phyloP scores from a whole-genome alignment of 2,113 vertebrate genomes.

The Gavialis gangeticus region DNA sequence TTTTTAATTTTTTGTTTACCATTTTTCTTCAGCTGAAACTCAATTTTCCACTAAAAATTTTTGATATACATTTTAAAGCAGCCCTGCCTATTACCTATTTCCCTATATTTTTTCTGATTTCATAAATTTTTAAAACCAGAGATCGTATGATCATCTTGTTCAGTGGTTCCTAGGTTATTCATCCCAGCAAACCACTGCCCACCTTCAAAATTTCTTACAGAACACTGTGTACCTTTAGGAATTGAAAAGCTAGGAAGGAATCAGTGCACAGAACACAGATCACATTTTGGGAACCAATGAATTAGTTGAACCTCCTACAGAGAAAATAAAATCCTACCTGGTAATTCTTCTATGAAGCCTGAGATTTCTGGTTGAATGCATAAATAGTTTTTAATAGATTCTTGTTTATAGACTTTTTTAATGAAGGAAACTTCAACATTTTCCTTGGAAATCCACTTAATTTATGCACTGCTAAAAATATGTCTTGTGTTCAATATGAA shows the following conservation, averaged over 20 bases:
- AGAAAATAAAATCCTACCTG: slow-evolving; percentile 67
- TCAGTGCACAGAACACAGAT: too few relatives aligned
- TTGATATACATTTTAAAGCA: background rate
- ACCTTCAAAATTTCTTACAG: too few relatives aligned
- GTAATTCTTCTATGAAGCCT: slow-evolving; percentile 31
- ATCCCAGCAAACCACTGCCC: too few relatives aligned
- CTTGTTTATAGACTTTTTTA: slow-evolving; percentile 35
- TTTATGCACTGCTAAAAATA: slow-evolving; percentile 46
- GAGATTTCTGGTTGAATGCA: slow-evolving; percentile 55
- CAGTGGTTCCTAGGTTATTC: too few relatives aligned
- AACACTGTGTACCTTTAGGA: too few relatives aligned
- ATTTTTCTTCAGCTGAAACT: background rate
- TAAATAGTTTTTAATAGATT: slow-evolving; percentile 42
- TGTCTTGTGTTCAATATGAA: background rate
- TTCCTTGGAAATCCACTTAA: slow-evolving; percentile 42
- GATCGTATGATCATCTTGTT: too few relatives aligned
- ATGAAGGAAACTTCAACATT: slow-evolving; percentile 14
- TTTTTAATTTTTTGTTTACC: too few relatives aligned
- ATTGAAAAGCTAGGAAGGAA: too few relatives aligned
- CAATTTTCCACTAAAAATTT: background rate
- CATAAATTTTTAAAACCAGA: background rate
- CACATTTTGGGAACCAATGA: too few relatives aligned
- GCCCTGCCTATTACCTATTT: accelerated
- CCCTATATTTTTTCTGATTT: background rate
- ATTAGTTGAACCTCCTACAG: slow-evolving; percentile 15